Evolutionary conservation across 2,888 invertebrate genomes (phyloP), one percentile per base, ranked within the genome.

Genomic region (Synergus gifuensis): DNA sequence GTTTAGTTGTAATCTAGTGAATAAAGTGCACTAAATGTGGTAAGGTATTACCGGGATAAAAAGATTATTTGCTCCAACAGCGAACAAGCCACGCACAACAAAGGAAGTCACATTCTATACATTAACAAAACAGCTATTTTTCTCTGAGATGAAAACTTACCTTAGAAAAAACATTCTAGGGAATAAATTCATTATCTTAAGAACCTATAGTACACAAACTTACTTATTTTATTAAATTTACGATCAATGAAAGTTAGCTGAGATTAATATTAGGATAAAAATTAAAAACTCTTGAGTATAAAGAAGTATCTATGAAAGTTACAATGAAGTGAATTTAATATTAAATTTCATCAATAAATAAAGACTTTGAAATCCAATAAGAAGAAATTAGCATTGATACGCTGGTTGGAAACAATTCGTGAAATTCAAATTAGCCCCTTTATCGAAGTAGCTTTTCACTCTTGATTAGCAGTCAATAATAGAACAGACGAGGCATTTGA

Each of bases 51-150:
- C 73, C 44, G 60, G 78, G 64, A 79, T 76, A 14, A 60, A 78
- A 78, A 79, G 44, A 79, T 78, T 78, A 76, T 81, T 76, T 79
- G 78, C 78, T 78, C 62, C 79, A 81, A 42, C 44, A 77, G 63
- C 60, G 76, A 77, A 63, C 63, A 78, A 78, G 78, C 42, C 54
- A 78, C 66, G 54, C 66, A 66, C 78, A 66, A 78, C 11, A 67
- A 58, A 67, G 42, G 22, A 42, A 54, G 54, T 63, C 60, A 36
- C 14, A 36, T 40, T 76, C 22, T 44, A 46, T 60, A 58, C 7
- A 54, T 36, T 49, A 11, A 16, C 12, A 18, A 46, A 67, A 63
- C 67, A 67, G 22, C 42, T 4, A 67, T 22, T 67, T 44, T 67
- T 5, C 46, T 36, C 49, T 22, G n/a, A 60, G 18, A 54, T 28